These are phyloP conservation scores for Numenius arquata DNA, from an alignment of 2,113 vertebrate species.

Conservation along the genomic window DNA sequence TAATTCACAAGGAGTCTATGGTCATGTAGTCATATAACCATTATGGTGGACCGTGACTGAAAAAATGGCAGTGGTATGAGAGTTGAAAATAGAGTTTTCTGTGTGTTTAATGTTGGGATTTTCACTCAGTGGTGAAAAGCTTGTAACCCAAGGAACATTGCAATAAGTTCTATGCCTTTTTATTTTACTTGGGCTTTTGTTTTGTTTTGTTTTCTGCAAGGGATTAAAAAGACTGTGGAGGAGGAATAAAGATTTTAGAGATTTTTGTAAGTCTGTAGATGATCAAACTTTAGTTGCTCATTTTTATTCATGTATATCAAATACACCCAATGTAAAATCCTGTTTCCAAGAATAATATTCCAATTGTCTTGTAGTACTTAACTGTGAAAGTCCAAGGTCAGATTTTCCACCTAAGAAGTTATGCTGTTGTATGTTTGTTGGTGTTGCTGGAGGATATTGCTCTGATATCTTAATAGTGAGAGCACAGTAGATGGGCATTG, in stretches of 20 bases:
- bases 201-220: not conserved
- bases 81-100: not conserved
- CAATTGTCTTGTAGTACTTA: not conserved
- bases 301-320: slow-evolving; percentile 19
- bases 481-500: not conserved
- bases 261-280: not conserved
- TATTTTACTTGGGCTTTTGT: not conserved
- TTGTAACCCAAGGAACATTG: not conserved
- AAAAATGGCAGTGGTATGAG: not conserved
- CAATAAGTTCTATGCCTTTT: not conserved
- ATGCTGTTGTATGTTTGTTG: not conserved
- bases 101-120: not conserved
- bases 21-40: not conserved
- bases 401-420: slow-evolving; percentile 11
- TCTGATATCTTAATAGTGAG: slow-evolving; percentile 9
- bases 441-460: not conserved
- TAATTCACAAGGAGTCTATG: not conserved
- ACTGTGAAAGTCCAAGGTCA: slow-evolving; percentile 34
- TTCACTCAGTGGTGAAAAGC: not conserved
- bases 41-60: not conserved
- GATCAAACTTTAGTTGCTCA: not conserved
- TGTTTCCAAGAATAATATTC: slow-evolving; percentile 30
- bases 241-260: not conserved
- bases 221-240: not conserved
- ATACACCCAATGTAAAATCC: not conserved